Evolutionary conservation across 2,888 invertebrate species (phyloP).

Genomic region (Latrodectus elegans): DNA sequence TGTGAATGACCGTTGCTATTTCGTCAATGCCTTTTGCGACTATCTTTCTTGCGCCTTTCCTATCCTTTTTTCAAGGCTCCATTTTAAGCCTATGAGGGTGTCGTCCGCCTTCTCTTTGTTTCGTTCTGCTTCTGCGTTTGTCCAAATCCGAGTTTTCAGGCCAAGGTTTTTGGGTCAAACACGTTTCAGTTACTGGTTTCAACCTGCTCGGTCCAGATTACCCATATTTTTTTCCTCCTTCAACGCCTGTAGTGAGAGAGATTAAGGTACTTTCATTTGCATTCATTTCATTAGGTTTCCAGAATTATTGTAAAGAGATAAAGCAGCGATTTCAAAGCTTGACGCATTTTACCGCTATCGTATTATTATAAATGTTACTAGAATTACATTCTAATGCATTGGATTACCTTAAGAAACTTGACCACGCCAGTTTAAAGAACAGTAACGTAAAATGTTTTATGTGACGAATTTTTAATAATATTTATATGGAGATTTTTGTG

Average conservation of each 20-base stretch:
- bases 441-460: too few species aligned
- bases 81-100: constrained; percentile 18
- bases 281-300: too few species aligned
- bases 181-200: constrained; percentile 48
- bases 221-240: not conserved
- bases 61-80: constrained; percentile 28
- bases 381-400: too few species aligned
- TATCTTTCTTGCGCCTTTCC: constrained; percentile 8
- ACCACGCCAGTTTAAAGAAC: too few species aligned
- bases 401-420: too few species aligned
- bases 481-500: too few species aligned
- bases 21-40: constrained; percentile 25
- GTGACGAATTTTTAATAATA: too few species aligned
- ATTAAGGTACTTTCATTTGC: too few species aligned
- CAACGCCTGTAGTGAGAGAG: too few species aligned
- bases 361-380: too few species aligned
- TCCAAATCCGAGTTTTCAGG: constrained; percentile 51
- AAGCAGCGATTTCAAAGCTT: not conserved
- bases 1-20: constrained; percentile 50
- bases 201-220: constrained; percentile 9
- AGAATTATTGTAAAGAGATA: not conserved
- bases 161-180: constrained; percentile 67
- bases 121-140: constrained; percentile 24
- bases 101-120: constrained; percentile 6
- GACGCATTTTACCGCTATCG: too few species aligned